Percentiles rank a stretch among this genome's conserved stretches.
These are phyloP conservation scores for Creontiades dilutus DNA, from an alignment of 2,888 invertebrate genomes.

Conservation along the genomic window DNA sequence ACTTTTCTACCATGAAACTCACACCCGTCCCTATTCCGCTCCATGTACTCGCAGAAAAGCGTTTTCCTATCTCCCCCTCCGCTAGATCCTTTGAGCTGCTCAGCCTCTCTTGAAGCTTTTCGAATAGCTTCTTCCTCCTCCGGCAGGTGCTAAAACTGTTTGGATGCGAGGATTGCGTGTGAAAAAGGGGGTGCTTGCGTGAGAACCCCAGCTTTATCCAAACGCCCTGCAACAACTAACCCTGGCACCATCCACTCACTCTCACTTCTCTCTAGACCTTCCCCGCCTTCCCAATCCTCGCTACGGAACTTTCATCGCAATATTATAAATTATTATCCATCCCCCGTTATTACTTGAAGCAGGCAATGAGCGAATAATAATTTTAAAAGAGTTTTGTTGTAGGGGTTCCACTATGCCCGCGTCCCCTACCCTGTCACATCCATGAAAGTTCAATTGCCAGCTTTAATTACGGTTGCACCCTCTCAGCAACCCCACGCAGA, in stretches of 20 bases:
- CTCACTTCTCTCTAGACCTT: not conserved
- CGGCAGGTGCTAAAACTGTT: constrained; percentile 13
- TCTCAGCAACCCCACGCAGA: constrained; percentile 2
- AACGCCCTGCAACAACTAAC: constrained; percentile 20
- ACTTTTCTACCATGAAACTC: not conserved
- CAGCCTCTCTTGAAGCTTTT: constrained; percentile 3
- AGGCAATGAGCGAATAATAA: constrained; percentile 32
- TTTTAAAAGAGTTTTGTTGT: not conserved
- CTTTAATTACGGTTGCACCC: not conserved
- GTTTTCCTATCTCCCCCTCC: not conserved
- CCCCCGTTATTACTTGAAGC: not conserved
- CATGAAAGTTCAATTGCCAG: constrained; percentile 26
- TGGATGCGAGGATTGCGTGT: constrained; percentile 25
- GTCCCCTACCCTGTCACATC: not conserved
- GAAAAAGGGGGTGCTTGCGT: constrained; percentile 9
- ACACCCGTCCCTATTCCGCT: not conserved
- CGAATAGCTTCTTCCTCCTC: constrained; percentile 15
- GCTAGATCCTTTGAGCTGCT: constrained; percentile 9
- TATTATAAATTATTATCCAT: not conserved
- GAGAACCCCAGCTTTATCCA: constrained; percentile 19
- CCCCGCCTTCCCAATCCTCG: too few species aligned
- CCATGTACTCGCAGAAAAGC: not conserved
- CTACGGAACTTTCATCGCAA: not conserved
- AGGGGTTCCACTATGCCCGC: not conserved
- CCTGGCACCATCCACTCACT: not conserved